Evolutionary conservation across 2,113 vertebrate species (phyloP).

Genomic region (Circaetus cinerascens): DNA sequence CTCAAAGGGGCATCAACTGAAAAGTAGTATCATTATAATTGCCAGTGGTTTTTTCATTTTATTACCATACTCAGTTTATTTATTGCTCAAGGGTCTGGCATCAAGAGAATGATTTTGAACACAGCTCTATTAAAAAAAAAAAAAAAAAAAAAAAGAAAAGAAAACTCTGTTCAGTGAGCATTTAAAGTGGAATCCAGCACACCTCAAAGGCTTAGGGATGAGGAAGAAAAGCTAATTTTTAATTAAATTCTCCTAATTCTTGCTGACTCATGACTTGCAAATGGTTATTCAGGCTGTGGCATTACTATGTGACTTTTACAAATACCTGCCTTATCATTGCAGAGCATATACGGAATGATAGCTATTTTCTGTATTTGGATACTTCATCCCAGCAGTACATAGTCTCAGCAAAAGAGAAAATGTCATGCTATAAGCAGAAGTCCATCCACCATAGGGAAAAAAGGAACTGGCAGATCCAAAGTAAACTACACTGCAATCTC

Average conservation of each 20-base stretch:
- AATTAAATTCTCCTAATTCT: background rate
- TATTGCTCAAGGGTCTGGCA: background rate
- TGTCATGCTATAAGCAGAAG: background rate
- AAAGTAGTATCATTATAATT: background rate
- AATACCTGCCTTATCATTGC: background rate
- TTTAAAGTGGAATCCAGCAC: background rate
- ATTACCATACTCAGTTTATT: background rate
- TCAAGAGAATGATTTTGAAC: background rate
- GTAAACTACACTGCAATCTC: background rate
- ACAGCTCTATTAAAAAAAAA: background rate
- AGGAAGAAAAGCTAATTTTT: background rate
- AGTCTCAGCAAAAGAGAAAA: background rate
- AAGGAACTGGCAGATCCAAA: background rate
- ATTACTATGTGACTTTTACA: background rate
- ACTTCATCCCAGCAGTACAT: accelerated
- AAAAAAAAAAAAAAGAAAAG: background rate
- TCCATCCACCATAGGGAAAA: background rate
- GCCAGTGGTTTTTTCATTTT: background rate
- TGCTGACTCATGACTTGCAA: background rate
- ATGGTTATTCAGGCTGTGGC: background rate
- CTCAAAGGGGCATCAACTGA: background rate
- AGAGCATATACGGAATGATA: background rate
- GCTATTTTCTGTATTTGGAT: background rate
- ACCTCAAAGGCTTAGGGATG: background rate
- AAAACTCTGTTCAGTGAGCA: background rate